Evolutionary conservation across 2,888 invertebrate species (phyloP), one percentile per base, ranked within the genome.

Genomic region (Cosmorhoe ocellata): DNA sequence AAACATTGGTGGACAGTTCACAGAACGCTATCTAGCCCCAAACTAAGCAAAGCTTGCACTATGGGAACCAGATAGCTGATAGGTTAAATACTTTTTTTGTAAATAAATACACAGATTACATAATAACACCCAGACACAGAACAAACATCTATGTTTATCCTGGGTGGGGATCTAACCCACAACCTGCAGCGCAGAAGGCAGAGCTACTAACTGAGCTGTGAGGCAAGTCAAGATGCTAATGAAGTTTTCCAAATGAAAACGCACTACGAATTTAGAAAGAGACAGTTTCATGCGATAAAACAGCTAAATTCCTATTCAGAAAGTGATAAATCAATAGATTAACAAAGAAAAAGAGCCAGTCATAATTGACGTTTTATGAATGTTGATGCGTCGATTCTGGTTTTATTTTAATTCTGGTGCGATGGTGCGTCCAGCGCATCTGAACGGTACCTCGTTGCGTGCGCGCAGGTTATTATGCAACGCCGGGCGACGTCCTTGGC

Each of bases 401-500:
- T 73, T 77, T 77, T 75, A 76, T 76, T 79, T 79, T 72, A 67
- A 71, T 46, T 40, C 18, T 27, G 50, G 24, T 39, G 36, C 33
- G 41, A 34, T 36, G 51, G 32, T 38, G 45, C 26, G 61, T 42
- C 41, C 32, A 39, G 71, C 69, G 67, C 71, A 72, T 74, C 74
- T 64, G 71, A 80, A 84, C 84, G 85, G 85, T 83, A 84, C 75
- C 77, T 66, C 58, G 62, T 66, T 81, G 84, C 84, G 79, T 82
- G 84, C 77, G 73, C 54, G 59, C 59, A 67, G 67, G 61, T 68
- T 78, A 82, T 88, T 88, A 88, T 85, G 88, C 84, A 88, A 88
- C 74, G 64, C 59, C 76, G 75, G 73, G 78, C 78, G 82, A 75
- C 87, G 88, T 86, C 88, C 88, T 88, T 89, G 81, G 59, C 74